Evolutionary conservation across 2,888 invertebrate species (phyloP), one percentile per base, ranked within the genome.

Genomic region (Liodrosophila aerea): DNA sequence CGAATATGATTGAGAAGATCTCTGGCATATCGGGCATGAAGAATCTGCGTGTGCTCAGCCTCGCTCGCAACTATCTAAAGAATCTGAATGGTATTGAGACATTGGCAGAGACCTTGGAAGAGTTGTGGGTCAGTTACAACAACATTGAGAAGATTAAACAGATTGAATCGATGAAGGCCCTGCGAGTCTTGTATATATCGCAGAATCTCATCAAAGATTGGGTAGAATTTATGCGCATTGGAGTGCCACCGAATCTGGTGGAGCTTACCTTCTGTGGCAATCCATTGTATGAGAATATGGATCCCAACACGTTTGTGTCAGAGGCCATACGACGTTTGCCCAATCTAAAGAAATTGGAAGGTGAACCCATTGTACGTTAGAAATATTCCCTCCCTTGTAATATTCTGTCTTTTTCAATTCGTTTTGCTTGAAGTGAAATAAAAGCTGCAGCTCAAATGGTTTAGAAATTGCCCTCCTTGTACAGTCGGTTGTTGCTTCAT

Each of bases 121-220:
- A 98, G 87, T 90, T 98, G 1, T 98, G 98, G 98, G 93, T 98
- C 45, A 98, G 98, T 0, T 98, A 98, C 88, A 98, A 98, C 89
- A 90, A 94, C 33, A 94, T 98, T 49, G 98, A 98, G 85, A 98
- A 97, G 90, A 91, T 97, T 33, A 98, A 97, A 91, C 97, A 97
- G 0, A 92, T 97, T 0, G 93, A 93, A 45, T 93, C 93, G 0
- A 91, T 98, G 74, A 95, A 95, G 87, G 96, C 94, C 53, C 89
- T 98, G 0, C 94, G 93, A 88, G 95, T 97, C 0, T 91, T 97
- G 1, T 96, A 96, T 76, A 93, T 96, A 91, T 93, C 95, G 16
- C 95, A 96, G 75, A 97, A 97, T 87, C 88, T 94, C 18, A 94
- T 98, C 0, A 97, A 97, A 87, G 98, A 98, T 69, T 96, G 96